Evolutionary conservation across 2,113 vertebrate species (phyloP).

Genomic region (Heptranchias perlo): DNA sequence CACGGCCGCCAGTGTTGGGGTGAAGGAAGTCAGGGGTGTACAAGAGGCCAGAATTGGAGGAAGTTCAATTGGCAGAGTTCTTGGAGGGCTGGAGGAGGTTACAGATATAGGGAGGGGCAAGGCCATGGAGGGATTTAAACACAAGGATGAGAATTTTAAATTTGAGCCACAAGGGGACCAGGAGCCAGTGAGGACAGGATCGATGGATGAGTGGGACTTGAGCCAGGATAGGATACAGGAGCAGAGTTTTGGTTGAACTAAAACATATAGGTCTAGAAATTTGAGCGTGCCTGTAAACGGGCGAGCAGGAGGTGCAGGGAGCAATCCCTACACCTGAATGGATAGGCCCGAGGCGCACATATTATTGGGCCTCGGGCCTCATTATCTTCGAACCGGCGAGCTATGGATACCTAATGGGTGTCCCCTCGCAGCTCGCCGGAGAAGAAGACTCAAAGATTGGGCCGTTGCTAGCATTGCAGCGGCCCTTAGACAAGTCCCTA

Average conservation of each 20-base stretch:
- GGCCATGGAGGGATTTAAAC: too few relatives aligned
- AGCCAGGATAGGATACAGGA: not conserved
- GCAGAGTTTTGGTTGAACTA: not conserved
- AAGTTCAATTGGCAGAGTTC: not conserved
- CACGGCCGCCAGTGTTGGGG: not conserved
- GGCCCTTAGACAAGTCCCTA: not conserved
- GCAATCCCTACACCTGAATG: not conserved
- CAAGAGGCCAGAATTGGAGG: not conserved
- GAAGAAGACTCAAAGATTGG: too few relatives aligned
- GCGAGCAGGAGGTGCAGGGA: too few relatives aligned
- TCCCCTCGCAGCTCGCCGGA: too few relatives aligned
- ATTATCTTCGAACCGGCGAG: not conserved
- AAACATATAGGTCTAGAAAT: not conserved
- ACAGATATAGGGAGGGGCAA: not conserved
- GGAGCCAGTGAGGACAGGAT: not conserved
- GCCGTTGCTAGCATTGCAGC: too few relatives aligned
- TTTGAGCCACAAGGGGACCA: not conserved
- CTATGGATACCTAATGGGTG: too few relatives aligned
- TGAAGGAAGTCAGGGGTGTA: not conserved
- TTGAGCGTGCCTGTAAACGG: not conserved
- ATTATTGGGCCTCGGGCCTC: not conserved
- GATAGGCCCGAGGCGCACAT: not conserved
- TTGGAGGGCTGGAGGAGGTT: not conserved
- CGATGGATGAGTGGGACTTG: not conserved
- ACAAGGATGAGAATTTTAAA: not conserved